Base-by-base conservation (phyloP, 2,797 vertebrate genomes). In the Uromys caudimaculatus region DNA sequence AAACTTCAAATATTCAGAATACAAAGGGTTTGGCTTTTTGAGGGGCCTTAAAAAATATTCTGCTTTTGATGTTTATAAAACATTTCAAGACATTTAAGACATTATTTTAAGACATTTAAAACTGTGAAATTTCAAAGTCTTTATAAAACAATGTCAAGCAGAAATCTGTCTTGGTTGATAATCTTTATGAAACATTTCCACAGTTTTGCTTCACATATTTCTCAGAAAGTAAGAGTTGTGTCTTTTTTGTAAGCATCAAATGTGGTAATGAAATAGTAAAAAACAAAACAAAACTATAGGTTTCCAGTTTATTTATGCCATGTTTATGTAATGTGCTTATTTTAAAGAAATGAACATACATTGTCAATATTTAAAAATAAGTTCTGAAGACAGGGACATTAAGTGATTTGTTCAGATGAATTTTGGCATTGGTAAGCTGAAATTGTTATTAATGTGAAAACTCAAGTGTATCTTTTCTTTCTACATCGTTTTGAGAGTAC, bases 1-100 rank as follows among this genome's bases (percentile, higher is more conserved):
- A 97, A 96, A 97, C 96, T 95, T 96, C 17, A 98, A 0, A 44
- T 97, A 97, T 96, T 98, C 95, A 95, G 84, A 97, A 97, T 98
- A 93, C 95, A 98, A 98, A 98, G 98, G 97, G 96, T 98, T 98
- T 98, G 97, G 96, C 90, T 98, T 98, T 97, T 95, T 98, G 91
- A 94, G 96, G 95, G 97, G 91, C 79, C 94, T 95, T 98, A 92
- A 89, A 96, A 89, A 89, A 92, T 96, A 96, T 97, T 98, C 91
- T 95, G 84, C 86, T 97, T 97, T 98, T 97, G 97, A 97, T 97
- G 93, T 98, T 97, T 98, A 82, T 97, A 71, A 91, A 98, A 98
- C 95, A 29, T 91, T 95, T 83, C 52, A 96, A 97, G 97, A 95
- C 97, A 97, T 97, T 98, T 98, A 92, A 88, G 97, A 89, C 95